Base-by-base conservation (phyloP, 1,140 invertebrate species). In the Capitella teleta region DNA sequence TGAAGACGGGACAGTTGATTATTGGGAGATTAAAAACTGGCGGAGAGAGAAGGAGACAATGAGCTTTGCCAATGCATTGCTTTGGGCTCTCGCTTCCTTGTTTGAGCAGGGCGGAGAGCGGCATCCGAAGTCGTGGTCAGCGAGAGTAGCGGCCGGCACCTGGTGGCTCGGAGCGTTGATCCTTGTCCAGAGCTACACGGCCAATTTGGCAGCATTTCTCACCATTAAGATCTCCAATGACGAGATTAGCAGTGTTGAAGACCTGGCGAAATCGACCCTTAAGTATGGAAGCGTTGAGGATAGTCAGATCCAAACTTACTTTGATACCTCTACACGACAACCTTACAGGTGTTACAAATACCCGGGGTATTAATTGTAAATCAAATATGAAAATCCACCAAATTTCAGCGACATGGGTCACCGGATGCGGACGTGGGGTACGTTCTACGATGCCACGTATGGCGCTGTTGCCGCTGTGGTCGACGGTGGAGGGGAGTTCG, bases 81-180 rank as follows among this genome's bases (percentile, higher is more conserved):
- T 32, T n/a, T 32, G 30, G 30, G 8, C 30, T 10, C 30, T 32
- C 8, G 30, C 30, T n/a, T 32, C 30, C 8, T 32, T 32, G n/a
- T 32, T 32, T n/a, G 8, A 32, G 30, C 30, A 32, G n/a, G 30
- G 30, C 30, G 30, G 30, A 32, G 30, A 32, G n/a, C 8, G 30
- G n/a, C 30, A 32, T 32, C 30, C 30, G 30, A 32, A 32, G n/a
- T 32, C 30, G 8, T 32, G 30, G 30, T 32, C 30, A 32, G 30
- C 30, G 8, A 8, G 30, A 32, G 30, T 32, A 32, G 30, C 30
- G 8, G 30, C 30, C 30, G 30, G 8, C 8, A 32, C 30, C 8
- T 96, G 92, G 92, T 95, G 91, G 88, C 94, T 96, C 72, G 96
- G 96, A 74, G 95, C n/a, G 8, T n/a, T 96, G 64, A 92, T 96